phyloP scores from a whole-genome alignment of 1,140 invertebrate genomes.

The Drosophila azteca region DNA sequence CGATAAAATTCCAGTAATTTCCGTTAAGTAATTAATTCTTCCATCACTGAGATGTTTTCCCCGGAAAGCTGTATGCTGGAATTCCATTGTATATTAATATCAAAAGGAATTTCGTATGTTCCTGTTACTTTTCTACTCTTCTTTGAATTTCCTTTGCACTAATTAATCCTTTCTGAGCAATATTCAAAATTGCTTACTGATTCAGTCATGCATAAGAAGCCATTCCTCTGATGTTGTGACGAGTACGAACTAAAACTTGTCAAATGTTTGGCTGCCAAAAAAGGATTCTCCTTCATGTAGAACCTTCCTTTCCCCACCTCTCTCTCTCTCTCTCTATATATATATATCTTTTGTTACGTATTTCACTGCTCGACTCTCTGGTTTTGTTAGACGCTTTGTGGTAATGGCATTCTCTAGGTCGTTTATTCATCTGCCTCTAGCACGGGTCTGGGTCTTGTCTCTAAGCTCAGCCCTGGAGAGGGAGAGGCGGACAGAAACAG shows the following conservation, averaged over 20 bases:
- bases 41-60: too few species aligned
- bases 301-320: neutral
- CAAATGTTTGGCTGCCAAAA: constrained; percentile 32
- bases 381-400: constrained; percentile 14
- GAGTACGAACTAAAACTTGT: constrained; percentile 17
- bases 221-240: constrained; percentile 15
- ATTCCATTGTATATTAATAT: too few species aligned
- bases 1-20: too few species aligned
- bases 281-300: constrained; percentile 16
- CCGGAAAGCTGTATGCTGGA: too few species aligned
- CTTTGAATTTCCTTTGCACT: neutral
- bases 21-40: too few species aligned
- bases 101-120: neutral
- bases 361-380: constrained; percentile 26
- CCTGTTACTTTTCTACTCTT: neutral
- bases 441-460: too few species aligned
- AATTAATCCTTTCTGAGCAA: constrained; percentile 15
- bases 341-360: constrained; percentile 4
- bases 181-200: constrained; percentile 38
- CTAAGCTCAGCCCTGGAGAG: neutral
- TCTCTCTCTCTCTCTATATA: too few species aligned
- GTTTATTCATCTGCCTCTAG: constrained; percentile 24
- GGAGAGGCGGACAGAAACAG: neutral
- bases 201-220: constrained; percentile 31
- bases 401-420: constrained; percentile 46